These are phyloP conservation scores for Cepaea hortensis DNA, from an alignment of 2,888 invertebrate species.

Conservation along the genomic window DNA sequence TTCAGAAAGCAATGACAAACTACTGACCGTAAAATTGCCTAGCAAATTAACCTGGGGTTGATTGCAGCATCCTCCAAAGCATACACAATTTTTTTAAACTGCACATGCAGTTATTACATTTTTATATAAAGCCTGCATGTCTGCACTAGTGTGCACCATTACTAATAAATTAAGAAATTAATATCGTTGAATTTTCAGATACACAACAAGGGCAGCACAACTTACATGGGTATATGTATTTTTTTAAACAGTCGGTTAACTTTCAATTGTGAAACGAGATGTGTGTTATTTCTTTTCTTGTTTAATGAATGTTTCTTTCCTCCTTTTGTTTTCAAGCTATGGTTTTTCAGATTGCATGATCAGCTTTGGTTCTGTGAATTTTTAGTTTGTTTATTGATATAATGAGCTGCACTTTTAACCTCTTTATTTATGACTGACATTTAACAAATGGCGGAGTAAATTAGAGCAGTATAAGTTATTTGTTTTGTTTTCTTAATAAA, in stretches of 20 bases:
- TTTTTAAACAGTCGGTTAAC: neutral
- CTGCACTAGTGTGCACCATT: neutral
- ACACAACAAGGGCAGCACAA: conserved; percentile 14
- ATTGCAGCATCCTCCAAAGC: too few relatives aligned
- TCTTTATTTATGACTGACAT: neutral
- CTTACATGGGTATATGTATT: conserved; percentile 37
- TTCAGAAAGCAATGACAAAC: too few relatives aligned
- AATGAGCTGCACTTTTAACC: neutral
- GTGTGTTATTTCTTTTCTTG: neutral
- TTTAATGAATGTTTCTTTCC: neutral
- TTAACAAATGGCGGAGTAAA: too few relatives aligned
- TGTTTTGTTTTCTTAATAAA: too few relatives aligned
- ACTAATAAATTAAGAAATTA: neutral
- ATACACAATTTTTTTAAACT: too few relatives aligned
- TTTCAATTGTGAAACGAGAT: neutral
- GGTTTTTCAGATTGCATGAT: neutral
- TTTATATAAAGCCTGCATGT: too few relatives aligned
- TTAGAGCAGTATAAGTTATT: too few relatives aligned
- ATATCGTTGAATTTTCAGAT: conserved; percentile 45
- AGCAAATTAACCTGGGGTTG: too few relatives aligned
- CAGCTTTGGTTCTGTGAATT: conserved; percentile 13
- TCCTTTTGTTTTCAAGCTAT: neutral
- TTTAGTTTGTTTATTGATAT: neutral
- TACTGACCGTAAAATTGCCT: too few relatives aligned
- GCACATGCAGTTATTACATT: too few relatives aligned